A percentile compares a stretch with the other conserved stretches of the same genome.
Conservation (phyloP, 64 coral and sea anemone species). For the Montipora efflorescens region DNA sequence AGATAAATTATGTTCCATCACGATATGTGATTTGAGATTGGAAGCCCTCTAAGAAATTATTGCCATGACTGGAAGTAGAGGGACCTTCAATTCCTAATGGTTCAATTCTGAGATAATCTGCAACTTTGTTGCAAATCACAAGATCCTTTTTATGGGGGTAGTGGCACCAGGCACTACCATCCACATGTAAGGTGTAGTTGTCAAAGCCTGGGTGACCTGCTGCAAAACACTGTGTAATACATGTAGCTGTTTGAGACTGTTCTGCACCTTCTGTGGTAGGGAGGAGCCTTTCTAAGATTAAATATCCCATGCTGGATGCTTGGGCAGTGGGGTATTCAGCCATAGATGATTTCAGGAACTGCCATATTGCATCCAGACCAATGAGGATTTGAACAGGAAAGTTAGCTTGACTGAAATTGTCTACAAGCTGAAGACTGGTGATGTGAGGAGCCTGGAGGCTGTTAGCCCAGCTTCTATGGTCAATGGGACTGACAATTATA, state of each 20-base stretch:
- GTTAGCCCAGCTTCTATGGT: constrained; percentile 12
- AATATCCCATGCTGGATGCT: constrained; percentile 39
- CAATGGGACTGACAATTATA: constrained; percentile 35
- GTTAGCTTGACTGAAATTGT: constrained; percentile 42
- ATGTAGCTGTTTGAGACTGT: constrained; percentile 2
- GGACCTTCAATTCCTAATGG: constrained; percentile 31
- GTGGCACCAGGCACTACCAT: neutral
- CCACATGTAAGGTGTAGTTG: neutral
- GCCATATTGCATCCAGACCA: constrained; percentile 54
- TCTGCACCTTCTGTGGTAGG: constrained; percentile 16
- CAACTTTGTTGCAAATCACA: constrained; percentile 36
- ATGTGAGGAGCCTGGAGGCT: constrained; percentile 45
- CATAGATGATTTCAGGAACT: constrained; percentile 54
- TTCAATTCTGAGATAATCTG: constrained; percentile 53
- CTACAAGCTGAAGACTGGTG: constrained; percentile 1
- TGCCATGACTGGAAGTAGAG: constrained; percentile 12
- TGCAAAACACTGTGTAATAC: neutral
- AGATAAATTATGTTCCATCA: constrained; percentile 56
- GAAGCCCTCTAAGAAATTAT: constrained; percentile 43
- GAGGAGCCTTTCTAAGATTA: constrained; percentile 15
- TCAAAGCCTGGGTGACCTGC: constrained; percentile 11
- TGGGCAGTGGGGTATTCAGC: constrained; percentile 33
- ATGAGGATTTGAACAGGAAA: constrained; percentile 28
- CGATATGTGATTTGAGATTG: constrained; percentile 49
- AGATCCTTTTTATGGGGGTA: constrained; percentile 9